Evolutionary conservation across 2,888 invertebrate genomes (phyloP), one percentile per base, ranked within the genome.

Genomic region (Synergus japonicus): DNA sequence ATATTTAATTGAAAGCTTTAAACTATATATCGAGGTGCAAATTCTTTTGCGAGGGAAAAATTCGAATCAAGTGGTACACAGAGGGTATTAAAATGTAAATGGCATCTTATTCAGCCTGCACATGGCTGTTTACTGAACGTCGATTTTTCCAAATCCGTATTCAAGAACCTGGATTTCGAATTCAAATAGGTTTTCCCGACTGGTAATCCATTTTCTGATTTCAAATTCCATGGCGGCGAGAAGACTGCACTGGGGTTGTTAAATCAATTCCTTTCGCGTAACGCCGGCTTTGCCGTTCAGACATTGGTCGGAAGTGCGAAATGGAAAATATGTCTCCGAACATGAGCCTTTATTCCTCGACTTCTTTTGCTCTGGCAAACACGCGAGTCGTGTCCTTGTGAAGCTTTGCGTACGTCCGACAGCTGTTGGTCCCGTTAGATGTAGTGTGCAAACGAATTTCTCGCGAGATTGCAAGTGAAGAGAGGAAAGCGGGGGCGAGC

Each of bases 381-480:
- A 78, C 82, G 81, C 80, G 83, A 78, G 81, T 82, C 83, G 83
- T 82, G 83, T 84, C 81, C 80, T 77, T 73, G 78, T 79, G 81
- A 80, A 82, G 79, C 81, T 81, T 81, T 78, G 82, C 83, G 83
- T 83, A 86, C 86, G 83, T 85, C 87, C 87, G 88, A 86, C 87
- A 87, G 87, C 87, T 87, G 87, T 87, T 86, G 83, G 78, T 86
- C 84, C 88, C 87, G 87, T 88, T 88, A 89, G 79, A 81, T 66
- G 3, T 37, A 44, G 60, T 77, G 63, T 77, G 77, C 67, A 63
- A 63, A 63, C 63, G 63, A 63, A 63, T 63, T 63, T 63, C 63
- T 63, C 29, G 29, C 29, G 29, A 63, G 63, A 29, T 63, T 63
- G 29, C 63, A 22, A 63, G 58, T 58, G 63, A 63, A 37, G 65